Evolutionary conservation across 2,113 vertebrate species (phyloP), one percentile per base, ranked within the genome.

Genomic region (Clarias batrachus): DNA sequence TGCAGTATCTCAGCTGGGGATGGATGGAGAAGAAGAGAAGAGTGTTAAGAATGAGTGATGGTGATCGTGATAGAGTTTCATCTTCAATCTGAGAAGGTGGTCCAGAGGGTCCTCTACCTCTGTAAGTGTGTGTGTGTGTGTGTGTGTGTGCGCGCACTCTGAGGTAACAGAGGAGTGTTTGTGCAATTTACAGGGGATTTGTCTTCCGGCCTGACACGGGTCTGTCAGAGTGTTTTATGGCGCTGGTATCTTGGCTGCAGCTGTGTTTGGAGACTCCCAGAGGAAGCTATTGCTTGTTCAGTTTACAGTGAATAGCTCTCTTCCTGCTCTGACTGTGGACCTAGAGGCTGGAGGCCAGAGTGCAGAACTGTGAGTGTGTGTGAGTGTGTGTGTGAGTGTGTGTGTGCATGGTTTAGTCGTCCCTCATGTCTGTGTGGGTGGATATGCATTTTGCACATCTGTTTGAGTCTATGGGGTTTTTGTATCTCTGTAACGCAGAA

Each of bases 291-390:
- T 92, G 91, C 92, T 93, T 92, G 91, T 94, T 95, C 93, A 95
- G 92, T 94, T 94, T 93, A 93, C 92, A 93, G 93, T 94, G 94
- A 95, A 96, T 96, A 93, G 93, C 94, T 93, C 93, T 94, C 95
- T 97, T 97, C 96, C 96, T 96, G 95, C 94, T 87, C 77, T 59
- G 73, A 83, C 83, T 80, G 81, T 87, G 94, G 93, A 94, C 94
- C 91, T 88, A 85, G 89, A 85, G 92, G 94, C 95, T 94, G 90
- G 87, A 85, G 90, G 93, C 91, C 91, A 89, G 91, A 91, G 88
- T 83, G 71, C 93, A 95, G 88, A 33, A 52, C 63, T 68, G 76
- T 78, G 33, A 82, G 81, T 86, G 54, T 88, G 86, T 57, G 66
- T 71, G 81, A 78, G 91, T 90, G 54, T 57, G 66, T 71, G 81